A percentile compares a stretch with the other conserved stretches of the same genome.
Conservation (phyloP, 2,888 invertebrate genomes). For the Syrphus vitripennis region DNA sequence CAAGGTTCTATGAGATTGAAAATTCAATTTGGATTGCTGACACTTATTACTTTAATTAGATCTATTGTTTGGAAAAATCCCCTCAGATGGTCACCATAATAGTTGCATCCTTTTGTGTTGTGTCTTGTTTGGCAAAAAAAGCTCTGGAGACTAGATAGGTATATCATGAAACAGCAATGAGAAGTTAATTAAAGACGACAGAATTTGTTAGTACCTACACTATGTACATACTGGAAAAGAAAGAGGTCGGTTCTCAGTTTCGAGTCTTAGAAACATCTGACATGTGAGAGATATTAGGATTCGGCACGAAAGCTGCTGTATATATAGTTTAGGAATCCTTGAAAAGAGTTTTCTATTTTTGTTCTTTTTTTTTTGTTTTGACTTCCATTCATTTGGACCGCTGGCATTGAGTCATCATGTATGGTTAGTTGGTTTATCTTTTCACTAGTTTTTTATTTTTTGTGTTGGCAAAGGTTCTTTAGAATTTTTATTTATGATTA, state of each 20-base stretch:
- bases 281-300: constrained; percentile 63
- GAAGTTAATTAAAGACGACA: constrained; percentile 68
- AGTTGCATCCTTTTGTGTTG: constrained; percentile 3
- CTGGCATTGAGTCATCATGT: constrained; percentile 47
- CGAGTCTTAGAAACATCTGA: constrained; percentile 29
- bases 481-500: constrained; percentile 57
- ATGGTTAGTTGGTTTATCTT: constrained; percentile 25
- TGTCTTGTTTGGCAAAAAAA: constrained; percentile 36
- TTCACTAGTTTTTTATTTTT: not conserved
- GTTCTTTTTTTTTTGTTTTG: not conserved
- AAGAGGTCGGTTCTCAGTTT: not conserved
- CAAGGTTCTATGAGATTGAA: too few relatives aligned
- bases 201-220: not conserved
- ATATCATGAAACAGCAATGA: constrained; percentile 52
- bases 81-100: not conserved
- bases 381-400: constrained; percentile 42
- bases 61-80: too few relatives aligned
- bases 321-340: constrained; percentile 13
- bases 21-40: too few relatives aligned
- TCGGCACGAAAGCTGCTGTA: constrained; percentile 45
- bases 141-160: constrained; percentile 59
- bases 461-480: constrained; percentile 52
- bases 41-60: too few relatives aligned
- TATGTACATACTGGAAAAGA: not conserved
- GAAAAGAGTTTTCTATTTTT: constrained; percentile 29